phyloP scores from a whole-genome alignment of 2,888 invertebrate genomes.

The Beris morrisii region DNA sequence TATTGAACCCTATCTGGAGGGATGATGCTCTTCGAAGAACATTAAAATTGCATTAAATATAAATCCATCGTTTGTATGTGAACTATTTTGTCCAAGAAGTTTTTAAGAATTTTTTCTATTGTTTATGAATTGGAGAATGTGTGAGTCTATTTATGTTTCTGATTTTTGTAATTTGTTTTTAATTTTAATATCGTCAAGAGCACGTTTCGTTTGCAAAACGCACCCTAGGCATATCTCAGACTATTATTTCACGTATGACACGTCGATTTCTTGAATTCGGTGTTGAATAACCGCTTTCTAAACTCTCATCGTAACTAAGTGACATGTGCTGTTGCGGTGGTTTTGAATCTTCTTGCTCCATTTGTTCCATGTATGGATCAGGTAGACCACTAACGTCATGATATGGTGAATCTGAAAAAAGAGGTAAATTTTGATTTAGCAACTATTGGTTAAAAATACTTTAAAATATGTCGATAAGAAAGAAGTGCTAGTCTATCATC shows the following conservation, averaged over 20 bases:
- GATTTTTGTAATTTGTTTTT: conserved; percentile 8
- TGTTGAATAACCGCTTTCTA: conserved; percentile 92
- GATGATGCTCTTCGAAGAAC: conserved; percentile 20
- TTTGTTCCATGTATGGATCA: conserved; percentile 81
- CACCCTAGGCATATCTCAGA: conserved; percentile 55
- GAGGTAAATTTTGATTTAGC: no score
- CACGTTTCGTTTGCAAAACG: conserved; percentile 44
- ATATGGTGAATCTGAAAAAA: conserved; percentile 79
- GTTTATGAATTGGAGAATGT: neutral
- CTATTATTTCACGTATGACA: conserved; percentile 93
- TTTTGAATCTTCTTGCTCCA: conserved; percentile 71
- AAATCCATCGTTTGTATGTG: neutral
- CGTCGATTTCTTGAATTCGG: conserved; percentile 90
- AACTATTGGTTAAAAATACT: no score
- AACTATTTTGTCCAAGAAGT: conserved; percentile 1
- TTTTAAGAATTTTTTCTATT: conserved; percentile 5
- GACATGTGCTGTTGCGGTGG: conserved; percentile 80
- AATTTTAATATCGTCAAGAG: conserved; percentile 38
- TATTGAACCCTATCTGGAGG: conserved; percentile 27
- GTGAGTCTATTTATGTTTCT: conserved; percentile 17
- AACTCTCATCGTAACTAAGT: conserved; percentile 88
- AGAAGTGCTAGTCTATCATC: no score
- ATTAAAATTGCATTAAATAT: conserved; percentile 2
- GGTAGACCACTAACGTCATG: conserved; percentile 91
- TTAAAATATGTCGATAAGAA: no score